phyloP scores from a whole-genome alignment of 2,797 vertebrate genomes.

The Protosalanx chinensis region DNA sequence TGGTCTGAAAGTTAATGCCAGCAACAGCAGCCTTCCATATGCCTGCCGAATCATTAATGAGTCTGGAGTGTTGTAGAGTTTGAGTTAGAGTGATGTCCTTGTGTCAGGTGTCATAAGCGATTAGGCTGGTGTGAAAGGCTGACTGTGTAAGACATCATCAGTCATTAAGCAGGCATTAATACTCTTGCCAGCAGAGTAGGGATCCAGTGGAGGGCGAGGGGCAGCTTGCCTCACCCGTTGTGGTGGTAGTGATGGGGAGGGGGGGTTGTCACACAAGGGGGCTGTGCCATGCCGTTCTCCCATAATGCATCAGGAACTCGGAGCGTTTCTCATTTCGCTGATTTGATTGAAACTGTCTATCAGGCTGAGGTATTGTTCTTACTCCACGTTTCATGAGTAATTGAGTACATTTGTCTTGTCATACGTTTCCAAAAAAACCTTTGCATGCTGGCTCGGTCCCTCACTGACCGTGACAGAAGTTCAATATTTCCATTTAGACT shows the following conservation, averaged over 20 bases:
- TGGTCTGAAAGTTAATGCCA: slow-evolving; percentile 18
- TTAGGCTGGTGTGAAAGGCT: slow-evolving; percentile 21
- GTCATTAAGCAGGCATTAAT: slow-evolving; percentile 38
- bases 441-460: slow-evolving; percentile 37
- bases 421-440: slow-evolving; percentile 24
- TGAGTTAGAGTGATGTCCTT: slow-evolving; percentile 46
- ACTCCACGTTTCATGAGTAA: slow-evolving; percentile 49
- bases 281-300: too few species aligned
- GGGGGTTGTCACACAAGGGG: too few species aligned
- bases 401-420: slow-evolving; percentile 61
- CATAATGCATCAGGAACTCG: slow-evolving; percentile 9
- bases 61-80: slow-evolving; percentile 22
- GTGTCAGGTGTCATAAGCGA: slow-evolving; percentile 35
- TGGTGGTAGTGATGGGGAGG: background rate
- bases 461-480: slow-evolving; percentile 36
- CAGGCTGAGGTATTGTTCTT: slow-evolving; percentile 54
- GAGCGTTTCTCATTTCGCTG: slow-evolving; percentile 53
- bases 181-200: slow-evolving; percentile 36
- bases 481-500: slow-evolving; percentile 47
- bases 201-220: slow-evolving; percentile 37
- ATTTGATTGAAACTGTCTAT: slow-evolving; percentile 59
- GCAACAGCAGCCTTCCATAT: slow-evolving; percentile 14
- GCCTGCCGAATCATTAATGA: slow-evolving; percentile 27
- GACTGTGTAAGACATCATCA: slow-evolving; percentile 48
- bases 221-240: slow-evolving; percentile 33